Base-by-base conservation (phyloP, 2,888 invertebrate species). In the Branchellion lobata region DNA sequence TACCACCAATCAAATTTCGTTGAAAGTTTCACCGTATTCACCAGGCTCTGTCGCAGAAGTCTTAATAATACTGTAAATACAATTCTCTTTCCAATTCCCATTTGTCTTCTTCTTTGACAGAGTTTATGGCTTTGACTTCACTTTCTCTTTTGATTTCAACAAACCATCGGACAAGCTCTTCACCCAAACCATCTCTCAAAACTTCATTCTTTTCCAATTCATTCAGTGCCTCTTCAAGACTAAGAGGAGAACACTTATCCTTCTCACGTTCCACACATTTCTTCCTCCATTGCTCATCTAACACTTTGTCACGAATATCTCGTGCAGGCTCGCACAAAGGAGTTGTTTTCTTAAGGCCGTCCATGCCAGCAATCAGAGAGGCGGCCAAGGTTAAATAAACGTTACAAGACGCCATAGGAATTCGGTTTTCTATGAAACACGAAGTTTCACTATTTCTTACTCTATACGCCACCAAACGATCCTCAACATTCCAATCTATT, bases 401-500 rank as follows among this genome's bases (percentile, higher is more conserved):
- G 73, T 83, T 83, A n/a, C 78, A 68, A 21, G 76, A 29, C 1
- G 78, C 79, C 0, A 79, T 75, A 18, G 83, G 79, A 8, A 83
- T 24, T 14, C 83, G 79, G 80, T 81, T 82, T 71, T 83, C 83
- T 1, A 83, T 53, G 78, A 79, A 82, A 27, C 81, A 79, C 14
- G 73, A 76, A 1, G 51, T 31, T 29, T 34, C 57, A 31, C 61
- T n/a, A 57, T 51, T 81, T 68, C 81, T 82, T 0, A 81, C 79
- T 14, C 83, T 40, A 51, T 80, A 82, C 11, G 79, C 29, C 5
- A 78, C 68, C 14, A 40, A 51, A 1, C 83, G 79, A 40, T 81
- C 79, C 47, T 83, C 83, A n/a, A 82, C 74, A 14, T 81, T 83
- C 83, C 83, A 83, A 53, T 79, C 65, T 47, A 75, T 79, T 69